phyloP scores from a whole-genome alignment of 2,797 vertebrate genomes.

The Prunella strophiata region DNA sequence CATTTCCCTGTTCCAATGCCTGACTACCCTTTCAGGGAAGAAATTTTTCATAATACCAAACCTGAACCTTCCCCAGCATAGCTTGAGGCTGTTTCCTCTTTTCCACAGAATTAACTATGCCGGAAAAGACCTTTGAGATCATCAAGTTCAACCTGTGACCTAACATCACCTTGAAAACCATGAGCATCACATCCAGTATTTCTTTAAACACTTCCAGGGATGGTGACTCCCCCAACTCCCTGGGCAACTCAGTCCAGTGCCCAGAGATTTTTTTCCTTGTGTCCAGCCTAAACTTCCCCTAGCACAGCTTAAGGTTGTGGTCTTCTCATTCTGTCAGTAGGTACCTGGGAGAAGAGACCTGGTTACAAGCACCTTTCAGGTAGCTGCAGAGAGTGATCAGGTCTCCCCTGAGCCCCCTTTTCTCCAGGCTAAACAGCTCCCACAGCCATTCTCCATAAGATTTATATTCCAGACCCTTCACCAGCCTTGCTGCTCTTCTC shows the following conservation, averaged over 20 bases:
- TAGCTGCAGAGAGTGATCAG: not conserved
- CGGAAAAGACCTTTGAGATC: not conserved
- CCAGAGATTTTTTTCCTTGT: not conserved
- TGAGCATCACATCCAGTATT: not conserved
- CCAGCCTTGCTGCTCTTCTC: not conserved
- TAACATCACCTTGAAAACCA: not conserved
- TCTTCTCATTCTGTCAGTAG: not conserved
- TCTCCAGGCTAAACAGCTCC: not conserved
- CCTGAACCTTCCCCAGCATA: not conserved
- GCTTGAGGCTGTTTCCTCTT: not conserved
- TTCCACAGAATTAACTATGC: not conserved
- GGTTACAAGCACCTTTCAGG: not conserved
- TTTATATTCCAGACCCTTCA: not conserved
- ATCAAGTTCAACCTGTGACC: not conserved
- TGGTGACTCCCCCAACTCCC: not conserved
- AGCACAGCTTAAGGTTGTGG: not conserved
- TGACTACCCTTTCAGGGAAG: not conserved
- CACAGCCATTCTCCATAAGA: not conserved
- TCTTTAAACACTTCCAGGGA: not conserved
- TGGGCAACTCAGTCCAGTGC: not conserved
- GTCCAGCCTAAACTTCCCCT: not conserved
- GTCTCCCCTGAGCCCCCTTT: not conserved
- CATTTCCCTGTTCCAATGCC: not conserved
- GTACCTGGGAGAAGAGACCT: not conserved
- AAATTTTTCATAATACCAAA: not conserved